phyloP scores from a whole-genome alignment of 2,113 vertebrate genomes.

The Shinisaurus crocodilurus region DNA sequence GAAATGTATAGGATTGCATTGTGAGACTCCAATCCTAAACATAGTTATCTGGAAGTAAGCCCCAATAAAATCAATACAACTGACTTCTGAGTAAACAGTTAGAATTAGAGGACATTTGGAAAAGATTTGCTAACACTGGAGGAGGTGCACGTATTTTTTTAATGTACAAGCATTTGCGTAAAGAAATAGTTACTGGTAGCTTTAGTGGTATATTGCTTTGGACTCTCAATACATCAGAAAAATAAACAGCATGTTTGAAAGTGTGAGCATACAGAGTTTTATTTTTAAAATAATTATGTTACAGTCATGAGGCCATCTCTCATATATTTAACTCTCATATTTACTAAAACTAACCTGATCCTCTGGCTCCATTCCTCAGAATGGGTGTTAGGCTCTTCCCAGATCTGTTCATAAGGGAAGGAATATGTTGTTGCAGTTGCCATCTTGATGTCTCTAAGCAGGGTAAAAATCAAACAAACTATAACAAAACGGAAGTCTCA shows the following conservation, averaged over 20 bases:
- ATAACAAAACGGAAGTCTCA: not conserved
- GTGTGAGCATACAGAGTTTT: not conserved
- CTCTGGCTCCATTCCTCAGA: slow-evolving; percentile 2
- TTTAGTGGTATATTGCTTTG: not conserved
- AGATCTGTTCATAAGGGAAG: slow-evolving; percentile 28
- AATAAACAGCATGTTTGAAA: not conserved
- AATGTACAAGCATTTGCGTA: not conserved
- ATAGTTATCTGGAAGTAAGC: not conserved
- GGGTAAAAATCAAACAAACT: not conserved
- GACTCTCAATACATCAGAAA: not conserved
- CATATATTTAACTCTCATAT: not conserved
- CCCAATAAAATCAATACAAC: not conserved
- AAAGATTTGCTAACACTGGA: not conserved
- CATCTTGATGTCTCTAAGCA: slow-evolving; percentile 23
- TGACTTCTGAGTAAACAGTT: not conserved
- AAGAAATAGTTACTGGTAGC: not conserved
- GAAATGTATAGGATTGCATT: not conserved
- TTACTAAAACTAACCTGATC: slow-evolving; percentile 23
- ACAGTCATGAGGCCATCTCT: not conserved
- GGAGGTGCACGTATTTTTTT: not conserved
- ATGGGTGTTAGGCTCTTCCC: slow-evolving; percentile 18
- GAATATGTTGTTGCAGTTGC: slow-evolving; percentile 8
- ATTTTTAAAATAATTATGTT: not conserved
- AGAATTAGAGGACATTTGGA: not conserved
- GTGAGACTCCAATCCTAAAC: not conserved